Evolutionary conservation across 2,797 vertebrate genomes (phyloP).

Genomic region (Carcharodon carcharias): DNA sequence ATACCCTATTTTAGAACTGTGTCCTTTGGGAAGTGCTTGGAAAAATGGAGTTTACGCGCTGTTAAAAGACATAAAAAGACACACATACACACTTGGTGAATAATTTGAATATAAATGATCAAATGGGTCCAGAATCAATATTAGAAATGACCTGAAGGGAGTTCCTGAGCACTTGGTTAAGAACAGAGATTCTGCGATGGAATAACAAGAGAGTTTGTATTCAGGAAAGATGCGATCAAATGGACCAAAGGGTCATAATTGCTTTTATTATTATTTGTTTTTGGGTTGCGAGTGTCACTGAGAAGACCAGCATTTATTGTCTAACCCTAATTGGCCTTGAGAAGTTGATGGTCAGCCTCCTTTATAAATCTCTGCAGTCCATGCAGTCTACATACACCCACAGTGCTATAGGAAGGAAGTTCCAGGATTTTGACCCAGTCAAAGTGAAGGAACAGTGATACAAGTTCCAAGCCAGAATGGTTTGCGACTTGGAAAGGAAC

Average conservation of each 20-base stretch:
- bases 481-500: too few species aligned
- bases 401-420: too few species aligned
- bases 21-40: neutral
- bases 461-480: too few species aligned
- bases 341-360: neutral
- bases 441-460: too few species aligned
- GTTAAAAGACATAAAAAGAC: neutral
- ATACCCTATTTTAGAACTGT: neutral
- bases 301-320: neutral
- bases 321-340: neutral
- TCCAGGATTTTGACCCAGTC: too few species aligned
- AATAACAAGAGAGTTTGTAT: neutral
- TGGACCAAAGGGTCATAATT: neutral
- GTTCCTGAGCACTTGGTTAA: neutral
- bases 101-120: neutral
- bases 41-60: neutral
- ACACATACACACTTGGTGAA: neutral
- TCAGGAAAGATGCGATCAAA: neutral
- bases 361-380: too few species aligned
- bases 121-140: neutral
- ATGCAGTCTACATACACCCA: too few species aligned
- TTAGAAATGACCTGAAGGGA: neutral
- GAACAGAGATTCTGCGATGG: neutral
- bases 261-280: too few species aligned
- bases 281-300: too few species aligned